phyloP scores from a whole-genome alignment of 2,113 vertebrate species.

The Centrocercus urophasianus region DNA sequence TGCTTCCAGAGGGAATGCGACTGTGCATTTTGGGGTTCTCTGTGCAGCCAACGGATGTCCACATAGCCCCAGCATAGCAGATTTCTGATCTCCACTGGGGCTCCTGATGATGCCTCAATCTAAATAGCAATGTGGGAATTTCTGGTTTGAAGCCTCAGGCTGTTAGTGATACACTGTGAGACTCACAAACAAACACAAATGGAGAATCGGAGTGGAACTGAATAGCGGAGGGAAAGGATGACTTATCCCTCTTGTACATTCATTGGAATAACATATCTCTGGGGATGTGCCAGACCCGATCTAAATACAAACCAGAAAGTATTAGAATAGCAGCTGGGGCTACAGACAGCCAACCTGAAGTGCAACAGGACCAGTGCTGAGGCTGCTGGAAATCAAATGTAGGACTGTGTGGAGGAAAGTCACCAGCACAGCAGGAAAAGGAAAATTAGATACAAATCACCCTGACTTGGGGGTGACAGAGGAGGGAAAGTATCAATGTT shows the following conservation, averaged over 20 bases:
- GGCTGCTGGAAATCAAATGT: not conserved
- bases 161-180: not conserved
- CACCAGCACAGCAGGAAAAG: not conserved
- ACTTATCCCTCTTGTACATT: not conserved
- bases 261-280: not conserved
- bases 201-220: not conserved
- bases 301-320: conserved; percentile 7
- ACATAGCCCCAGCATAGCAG: not conserved
- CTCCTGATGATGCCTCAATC: not conserved
- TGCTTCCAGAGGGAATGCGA: not conserved
- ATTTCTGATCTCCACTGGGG: not conserved
- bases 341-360: not conserved
- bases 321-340: not conserved
- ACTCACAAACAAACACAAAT: not conserved
- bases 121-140: not conserved
- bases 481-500: not conserved
- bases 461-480: not conserved
- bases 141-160: not conserved
- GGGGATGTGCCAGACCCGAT: not conserved
- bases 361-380: not conserved
- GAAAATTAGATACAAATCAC: not conserved
- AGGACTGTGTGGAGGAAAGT: not conserved
- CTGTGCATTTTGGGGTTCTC: not conserved
- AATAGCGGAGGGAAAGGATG: not conserved
- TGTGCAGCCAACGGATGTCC: not conserved